These are phyloP conservation scores for Drosophila percnosoma DNA, from an alignment of 2,888 invertebrate genomes.

Conservation along the genomic window DNA sequence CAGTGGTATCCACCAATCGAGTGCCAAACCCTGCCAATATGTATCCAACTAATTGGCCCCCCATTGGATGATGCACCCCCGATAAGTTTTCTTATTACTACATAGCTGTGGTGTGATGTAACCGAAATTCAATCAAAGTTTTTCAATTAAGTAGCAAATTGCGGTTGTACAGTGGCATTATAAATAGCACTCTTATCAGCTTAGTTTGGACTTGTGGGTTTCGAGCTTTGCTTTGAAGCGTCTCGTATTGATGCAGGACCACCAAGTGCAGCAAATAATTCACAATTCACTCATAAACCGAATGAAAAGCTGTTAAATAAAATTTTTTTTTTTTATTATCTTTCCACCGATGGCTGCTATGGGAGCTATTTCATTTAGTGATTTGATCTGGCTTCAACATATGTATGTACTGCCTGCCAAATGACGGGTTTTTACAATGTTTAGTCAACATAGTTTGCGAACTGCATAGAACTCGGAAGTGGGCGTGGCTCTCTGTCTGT, in stretches of 20 bases:
- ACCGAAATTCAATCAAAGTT: constrained; percentile 60
- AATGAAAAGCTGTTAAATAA: background rate
- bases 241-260: background rate
- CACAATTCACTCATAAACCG: background rate
- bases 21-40: constrained; percentile 6
- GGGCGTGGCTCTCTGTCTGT: too few relatives aligned
- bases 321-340: background rate
- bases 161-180: background rate
- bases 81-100: constrained; percentile 25
- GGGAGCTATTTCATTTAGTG: background rate
- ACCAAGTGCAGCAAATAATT: background rate
- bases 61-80: constrained; percentile 8
- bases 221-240: background rate
- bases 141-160: constrained; percentile 57
- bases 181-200: background rate
- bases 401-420: background rate
- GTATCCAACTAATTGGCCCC: constrained; percentile 42
- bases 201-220: background rate
- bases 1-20: constrained; percentile 9
- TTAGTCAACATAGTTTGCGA: background rate
- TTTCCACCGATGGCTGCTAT: background rate
- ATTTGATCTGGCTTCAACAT: background rate
- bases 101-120: constrained; percentile 36
- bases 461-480: background rate
- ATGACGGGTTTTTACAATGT: background rate